Evolutionary conservation across 2,797 vertebrate genomes (phyloP).

Genomic region (Enteromius argenteus): DNA sequence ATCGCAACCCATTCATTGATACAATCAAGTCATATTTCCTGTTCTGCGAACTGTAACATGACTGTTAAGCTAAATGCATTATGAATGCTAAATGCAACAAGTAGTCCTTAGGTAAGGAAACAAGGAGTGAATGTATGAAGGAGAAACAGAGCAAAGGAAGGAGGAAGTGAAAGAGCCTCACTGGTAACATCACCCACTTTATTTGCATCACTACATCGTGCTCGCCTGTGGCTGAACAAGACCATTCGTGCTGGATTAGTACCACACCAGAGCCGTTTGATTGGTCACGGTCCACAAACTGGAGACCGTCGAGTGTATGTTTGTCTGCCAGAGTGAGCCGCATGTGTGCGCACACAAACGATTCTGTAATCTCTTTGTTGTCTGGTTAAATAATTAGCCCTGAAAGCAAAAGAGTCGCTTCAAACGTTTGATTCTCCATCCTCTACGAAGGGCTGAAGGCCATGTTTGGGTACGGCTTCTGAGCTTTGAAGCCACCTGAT

Average conservation of each 20-base stretch:
- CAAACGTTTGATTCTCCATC: slow-evolving; percentile 38
- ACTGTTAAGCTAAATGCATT: not conserved
- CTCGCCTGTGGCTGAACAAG: slow-evolving; percentile 41
- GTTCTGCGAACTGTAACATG: not conserved
- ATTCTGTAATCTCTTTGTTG: slow-evolving; percentile 50
- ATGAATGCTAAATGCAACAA: not conserved
- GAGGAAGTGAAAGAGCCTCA: slow-evolving; percentile 36
- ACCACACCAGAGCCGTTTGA: slow-evolving; percentile 27
- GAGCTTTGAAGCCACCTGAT: slow-evolving; percentile 48
- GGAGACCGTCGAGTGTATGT: slow-evolving; percentile 28
- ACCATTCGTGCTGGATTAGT: slow-evolving; percentile 36
- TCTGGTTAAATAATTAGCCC: slow-evolving; percentile 54
- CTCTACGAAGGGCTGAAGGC: slow-evolving; percentile 47
- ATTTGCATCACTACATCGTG: slow-evolving; percentile 45
- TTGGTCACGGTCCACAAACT: slow-evolving; percentile 28
- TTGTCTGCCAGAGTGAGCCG: slow-evolving; percentile 42
- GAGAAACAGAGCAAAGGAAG: slow-evolving; percentile 19
- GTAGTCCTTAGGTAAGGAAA: slow-evolving; percentile 14
- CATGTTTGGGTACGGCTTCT: slow-evolving; percentile 43
- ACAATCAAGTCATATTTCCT: not conserved
- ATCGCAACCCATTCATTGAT: not conserved
- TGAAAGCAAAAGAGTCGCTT: slow-evolving; percentile 37
- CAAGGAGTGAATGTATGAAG: not conserved
- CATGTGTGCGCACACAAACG: slow-evolving; percentile 11
- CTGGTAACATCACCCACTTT: slow-evolving; percentile 44